Conservation (phyloP, 2,797 vertebrate species). For the Artibeus jamaicensis region DNA sequence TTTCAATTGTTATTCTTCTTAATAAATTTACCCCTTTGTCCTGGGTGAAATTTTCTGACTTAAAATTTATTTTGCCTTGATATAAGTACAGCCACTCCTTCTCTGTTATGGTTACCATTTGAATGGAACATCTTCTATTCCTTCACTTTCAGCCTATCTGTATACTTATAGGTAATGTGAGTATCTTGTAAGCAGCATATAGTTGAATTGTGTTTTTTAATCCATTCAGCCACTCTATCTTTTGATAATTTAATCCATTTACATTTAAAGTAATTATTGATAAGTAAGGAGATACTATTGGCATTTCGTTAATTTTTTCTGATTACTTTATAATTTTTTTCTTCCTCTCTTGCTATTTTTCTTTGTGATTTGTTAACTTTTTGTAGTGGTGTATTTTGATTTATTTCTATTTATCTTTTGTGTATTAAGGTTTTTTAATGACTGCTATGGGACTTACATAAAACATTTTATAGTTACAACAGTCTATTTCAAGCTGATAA, state of each 20-base stretch:
- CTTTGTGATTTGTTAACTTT: neutral
- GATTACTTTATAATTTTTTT: neutral
- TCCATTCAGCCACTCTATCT: neutral
- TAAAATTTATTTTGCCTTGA: neutral
- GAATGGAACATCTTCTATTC: neutral
- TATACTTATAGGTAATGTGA: neutral
- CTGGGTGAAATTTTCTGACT: neutral
- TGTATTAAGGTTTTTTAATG: neutral
- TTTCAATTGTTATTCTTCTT: neutral
- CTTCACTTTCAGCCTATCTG: neutral
- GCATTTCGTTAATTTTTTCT: neutral
- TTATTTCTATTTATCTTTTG: neutral
- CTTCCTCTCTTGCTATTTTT: neutral
- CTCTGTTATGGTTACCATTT: neutral
- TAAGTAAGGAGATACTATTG: neutral
- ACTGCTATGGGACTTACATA: neutral
- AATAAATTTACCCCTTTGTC: neutral
- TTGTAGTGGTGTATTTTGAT: neutral
- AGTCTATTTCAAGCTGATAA: neutral
- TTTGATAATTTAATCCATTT: neutral
- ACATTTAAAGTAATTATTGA: neutral
- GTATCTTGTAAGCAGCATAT: neutral
- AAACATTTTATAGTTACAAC: neutral
- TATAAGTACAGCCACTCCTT: neutral
- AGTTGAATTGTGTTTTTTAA: neutral